phyloP scores from a whole-genome alignment of 2,113 vertebrate genomes.

The Pomatorhinus ruficollis region DNA sequence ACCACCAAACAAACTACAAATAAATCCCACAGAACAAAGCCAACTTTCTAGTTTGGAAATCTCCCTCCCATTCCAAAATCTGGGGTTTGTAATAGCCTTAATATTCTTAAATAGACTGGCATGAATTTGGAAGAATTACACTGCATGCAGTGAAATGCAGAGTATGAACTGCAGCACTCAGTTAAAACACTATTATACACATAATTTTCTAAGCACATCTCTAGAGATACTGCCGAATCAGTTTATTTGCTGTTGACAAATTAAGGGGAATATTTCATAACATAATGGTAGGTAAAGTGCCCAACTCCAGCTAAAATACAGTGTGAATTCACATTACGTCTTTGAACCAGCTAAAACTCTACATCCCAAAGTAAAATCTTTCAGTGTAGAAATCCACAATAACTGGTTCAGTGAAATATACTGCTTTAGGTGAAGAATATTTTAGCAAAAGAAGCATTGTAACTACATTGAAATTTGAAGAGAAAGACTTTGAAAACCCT shows the following conservation, averaged over 20 bases:
- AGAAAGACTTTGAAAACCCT: not conserved
- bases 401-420: not conserved
- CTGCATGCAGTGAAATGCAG: not conserved
- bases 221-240: not conserved
- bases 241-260: not conserved
- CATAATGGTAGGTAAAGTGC: not conserved
- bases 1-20: fast-evolving
- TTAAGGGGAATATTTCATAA: not conserved
- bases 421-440: not conserved
- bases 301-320: not conserved
- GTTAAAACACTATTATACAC: not conserved
- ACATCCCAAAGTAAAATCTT: not conserved
- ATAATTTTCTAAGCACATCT: not conserved
- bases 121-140: not conserved
- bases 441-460: not conserved
- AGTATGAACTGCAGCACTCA: not conserved
- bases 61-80: not conserved
- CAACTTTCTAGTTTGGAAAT: not conserved
- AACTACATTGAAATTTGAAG: not conserved
- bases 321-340: not conserved
- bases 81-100: not conserved
- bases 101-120: not conserved
- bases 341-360: not conserved
- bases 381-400: not conserved
- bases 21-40: not conserved